Conservation (phyloP, 2,797 vertebrate genomes). For the Rhinatrema bivittatum region DNA sequence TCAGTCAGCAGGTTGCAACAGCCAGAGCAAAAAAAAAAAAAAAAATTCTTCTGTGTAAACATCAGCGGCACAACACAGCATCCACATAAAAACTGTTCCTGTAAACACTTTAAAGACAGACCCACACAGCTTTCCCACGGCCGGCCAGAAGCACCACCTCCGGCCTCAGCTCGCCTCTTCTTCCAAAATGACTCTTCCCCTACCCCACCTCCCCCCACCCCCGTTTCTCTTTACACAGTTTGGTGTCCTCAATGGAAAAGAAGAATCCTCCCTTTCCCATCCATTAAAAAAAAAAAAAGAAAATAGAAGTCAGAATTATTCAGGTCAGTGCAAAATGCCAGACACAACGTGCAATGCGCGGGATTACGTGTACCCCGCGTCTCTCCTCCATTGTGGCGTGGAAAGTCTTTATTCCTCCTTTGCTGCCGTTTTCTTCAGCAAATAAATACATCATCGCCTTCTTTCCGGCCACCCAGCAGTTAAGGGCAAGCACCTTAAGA, state of each 20-base stretch:
- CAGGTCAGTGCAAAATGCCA: too few species aligned
- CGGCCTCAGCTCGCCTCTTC: too few species aligned
- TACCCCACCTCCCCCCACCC: too few species aligned
- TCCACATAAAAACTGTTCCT: slow-evolving; percentile 51
- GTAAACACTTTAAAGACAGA: slow-evolving; percentile 64
- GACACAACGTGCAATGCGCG: too few species aligned
- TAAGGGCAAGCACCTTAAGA: too few species aligned
- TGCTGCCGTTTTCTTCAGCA: too few species aligned
- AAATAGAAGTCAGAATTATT: slow-evolving; percentile 54
- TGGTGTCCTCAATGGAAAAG: slow-evolving; percentile 44
- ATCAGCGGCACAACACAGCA: too few species aligned
- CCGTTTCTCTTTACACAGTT: slow-evolving; percentile 13
- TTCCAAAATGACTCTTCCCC: slow-evolving; percentile 26
- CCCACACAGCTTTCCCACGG: slow-evolving; percentile 37
- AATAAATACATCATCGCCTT: slow-evolving; percentile 35
- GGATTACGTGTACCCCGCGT: slow-evolving; percentile 29
- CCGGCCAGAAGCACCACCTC: slow-evolving; percentile 43
- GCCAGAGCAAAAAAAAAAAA: slow-evolving; percentile 27
- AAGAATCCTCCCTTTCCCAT: too few species aligned
- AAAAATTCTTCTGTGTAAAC: too few species aligned
- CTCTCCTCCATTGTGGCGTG: slow-evolving; percentile 24
- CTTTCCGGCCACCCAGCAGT: too few species aligned
- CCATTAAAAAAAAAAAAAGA: slow-evolving; percentile 30
- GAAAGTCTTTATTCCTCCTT: slow-evolving; percentile 28
- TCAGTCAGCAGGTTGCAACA: slow-evolving; percentile 60